Conservation (phyloP, 1,140 invertebrate species). For the Drosophila mayri region DNA sequence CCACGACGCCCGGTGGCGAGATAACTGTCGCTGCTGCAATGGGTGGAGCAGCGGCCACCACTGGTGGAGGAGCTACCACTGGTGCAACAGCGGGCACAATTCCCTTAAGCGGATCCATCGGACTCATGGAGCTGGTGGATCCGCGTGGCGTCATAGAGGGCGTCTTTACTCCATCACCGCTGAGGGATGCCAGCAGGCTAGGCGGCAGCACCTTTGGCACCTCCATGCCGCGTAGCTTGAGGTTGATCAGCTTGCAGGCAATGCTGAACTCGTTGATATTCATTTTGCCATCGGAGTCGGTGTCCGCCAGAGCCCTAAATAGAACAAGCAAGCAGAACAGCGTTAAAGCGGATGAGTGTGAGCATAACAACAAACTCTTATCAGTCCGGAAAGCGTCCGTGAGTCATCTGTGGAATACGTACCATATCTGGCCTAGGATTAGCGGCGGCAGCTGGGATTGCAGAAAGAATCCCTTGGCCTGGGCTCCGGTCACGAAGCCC, state of each 20-base stretch:
- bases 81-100: slow-evolving; percentile 41
- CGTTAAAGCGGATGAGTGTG: slow-evolving; percentile 13
- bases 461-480: slow-evolving; percentile 97
- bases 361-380: slow-evolving; percentile 28
- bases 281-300: slow-evolving; percentile 98
- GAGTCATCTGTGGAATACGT: slow-evolving; percentile 86
- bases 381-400: slow-evolving; percentile 29
- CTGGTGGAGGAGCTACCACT: slow-evolving; percentile 41
- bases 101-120: slow-evolving; percentile 72
- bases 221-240: slow-evolving; percentile 96
- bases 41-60: slow-evolving; percentile 32
- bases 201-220: slow-evolving; percentile 94
- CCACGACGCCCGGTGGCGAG: slow-evolving; percentile 58
- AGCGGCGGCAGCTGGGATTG: slow-evolving; percentile 95
- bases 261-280: slow-evolving; percentile 98
- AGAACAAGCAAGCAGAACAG: slow-evolving; percentile 29
- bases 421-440: slow-evolving; percentile 98
- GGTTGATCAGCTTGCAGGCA: slow-evolving; percentile 98
- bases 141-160: slow-evolving; percentile 79
- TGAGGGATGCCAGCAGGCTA: slow-evolving; percentile 89
- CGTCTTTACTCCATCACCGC: slow-evolving; percentile 78
- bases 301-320: slow-evolving; percentile 95
- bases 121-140: slow-evolving; percentile 77
- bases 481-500: slow-evolving; percentile 96
- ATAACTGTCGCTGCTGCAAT: slow-evolving; percentile 47